These are phyloP conservation scores for Drosophila albomicans DNA, from an alignment of 1,140 invertebrate genomes.

Conservation along the genomic window DNA sequence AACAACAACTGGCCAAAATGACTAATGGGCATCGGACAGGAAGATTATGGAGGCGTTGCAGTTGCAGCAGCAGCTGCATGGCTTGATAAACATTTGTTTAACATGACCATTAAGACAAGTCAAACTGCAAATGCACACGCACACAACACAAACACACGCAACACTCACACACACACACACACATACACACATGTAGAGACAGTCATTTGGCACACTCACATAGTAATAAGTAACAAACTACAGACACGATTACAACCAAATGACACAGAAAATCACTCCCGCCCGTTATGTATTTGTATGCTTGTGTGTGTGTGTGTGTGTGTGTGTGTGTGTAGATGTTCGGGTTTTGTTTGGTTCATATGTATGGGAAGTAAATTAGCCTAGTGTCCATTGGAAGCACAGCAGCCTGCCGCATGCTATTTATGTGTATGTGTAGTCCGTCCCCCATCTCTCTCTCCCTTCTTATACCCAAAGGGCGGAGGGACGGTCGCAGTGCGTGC, in stretches of 20 bases:
- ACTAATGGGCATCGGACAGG: constrained; percentile 68
- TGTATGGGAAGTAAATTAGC: constrained; percentile 74
- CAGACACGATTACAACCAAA: constrained; percentile 82
- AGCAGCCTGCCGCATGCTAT: constrained; percentile 70
- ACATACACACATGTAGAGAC: constrained; percentile 34
- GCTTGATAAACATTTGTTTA: constrained; percentile 83
- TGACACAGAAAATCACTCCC: constrained; percentile 82
- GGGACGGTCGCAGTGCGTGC: constrained; percentile 53
- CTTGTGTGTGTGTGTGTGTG: constrained; percentile 10
- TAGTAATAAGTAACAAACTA: constrained; percentile 81
- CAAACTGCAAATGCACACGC: constrained; percentile 71
- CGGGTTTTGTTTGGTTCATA: constrained; percentile 64
- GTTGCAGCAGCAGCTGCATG: constrained; percentile 73
- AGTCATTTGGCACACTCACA: constrained; percentile 55
- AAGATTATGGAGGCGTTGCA: constrained; percentile 24
- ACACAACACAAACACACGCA: constrained; percentile 31
- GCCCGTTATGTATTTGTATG: constrained; percentile 52
- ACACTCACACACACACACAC: constrained; percentile 6
- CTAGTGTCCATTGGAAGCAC: constrained; percentile 52
- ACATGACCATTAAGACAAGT: constrained; percentile 83
- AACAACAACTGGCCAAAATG: constrained; percentile 58
- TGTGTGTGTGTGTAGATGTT: constrained; percentile 32
- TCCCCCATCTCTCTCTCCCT: background rate
- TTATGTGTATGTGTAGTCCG: constrained; percentile 55
- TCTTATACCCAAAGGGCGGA: background rate